Evolutionary conservation across 2,113 vertebrate genomes (phyloP), one percentile per base, ranked within the genome.

Genomic region (Lutjanus erythropterus): DNA sequence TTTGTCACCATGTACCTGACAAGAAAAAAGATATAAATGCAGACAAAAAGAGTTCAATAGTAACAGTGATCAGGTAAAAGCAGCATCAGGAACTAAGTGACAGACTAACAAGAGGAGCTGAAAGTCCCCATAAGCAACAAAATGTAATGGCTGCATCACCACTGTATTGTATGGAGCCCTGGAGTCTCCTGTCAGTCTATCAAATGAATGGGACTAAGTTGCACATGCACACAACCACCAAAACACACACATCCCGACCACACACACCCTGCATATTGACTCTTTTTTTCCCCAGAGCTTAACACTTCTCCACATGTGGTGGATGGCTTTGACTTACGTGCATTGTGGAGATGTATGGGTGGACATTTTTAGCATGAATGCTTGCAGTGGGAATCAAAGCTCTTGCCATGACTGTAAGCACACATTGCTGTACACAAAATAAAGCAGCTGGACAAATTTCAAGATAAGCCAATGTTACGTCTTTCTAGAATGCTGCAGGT

Each of bases 151-250:
- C 69, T 66, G 35, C 58, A 66, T 53, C 64, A 67, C 64, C 80
- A 49, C 39, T 37, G 56, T 68, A 37, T 47, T 52, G 67, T 49
- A 61, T 33, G 50, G 27, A 75, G 59, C 27, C 50, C n/a, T 31
- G 16, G 35, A 75, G 59, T 66, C 75, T 78, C 59, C 70, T 72
- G 81, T 68, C 60, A 67, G 71, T 75, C 68, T 27, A 71, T 82
- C 35, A 82, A 29, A 61, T 58, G 59, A 50, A 76, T 65, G 49
- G 16, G 39, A 11, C 55, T 68, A 5, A 64, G 16, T 25, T 16
- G 2, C 31, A 47, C 31, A 23, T 56, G 12, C 39, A 25, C 25
- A 53, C 4, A 18, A 18, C 33, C 21, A 29, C 33, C 1, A 0
- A 46, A 18, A 37, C 56, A 59, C 21, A 37, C 31, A 39, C n/a